These are phyloP conservation scores for Dryobota labecula DNA, from an alignment of 2,888 invertebrate species.

Conservation along the genomic window DNA sequence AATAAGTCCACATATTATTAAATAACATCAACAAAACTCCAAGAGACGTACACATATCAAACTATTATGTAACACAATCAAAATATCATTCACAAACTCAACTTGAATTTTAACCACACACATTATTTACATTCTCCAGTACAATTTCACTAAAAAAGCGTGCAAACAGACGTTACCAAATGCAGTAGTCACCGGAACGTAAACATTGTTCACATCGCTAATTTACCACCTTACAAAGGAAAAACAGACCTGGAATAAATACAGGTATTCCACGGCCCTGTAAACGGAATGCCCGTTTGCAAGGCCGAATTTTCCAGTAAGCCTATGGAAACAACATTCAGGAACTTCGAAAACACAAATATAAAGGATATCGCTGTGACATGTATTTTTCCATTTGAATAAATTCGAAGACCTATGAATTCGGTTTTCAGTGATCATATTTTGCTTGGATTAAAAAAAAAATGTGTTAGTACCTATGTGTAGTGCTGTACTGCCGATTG, in stretches of 20 bases:
- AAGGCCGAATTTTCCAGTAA: conserved; percentile 66
- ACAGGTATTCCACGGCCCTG: conserved; percentile 69
- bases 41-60: not conserved
- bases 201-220: conserved; percentile 72
- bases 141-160: conserved; percentile 59
- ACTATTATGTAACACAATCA: not conserved
- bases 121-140: conserved; percentile 38
- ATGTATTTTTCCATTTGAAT: conserved; percentile 24
- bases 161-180: conserved; percentile 46
- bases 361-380: conserved; percentile 20
- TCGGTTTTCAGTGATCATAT: conserved; percentile 1
- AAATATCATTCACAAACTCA: not conserved
- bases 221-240: conserved; percentile 72
- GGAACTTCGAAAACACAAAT: conserved; percentile 33
- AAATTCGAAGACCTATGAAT: conserved; percentile 14
- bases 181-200: conserved; percentile 57
- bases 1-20: not conserved
- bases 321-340: conserved; percentile 22
- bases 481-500: not conserved
- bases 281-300: no score
- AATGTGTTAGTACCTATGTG: not conserved
- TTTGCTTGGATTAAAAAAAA: conserved; percentile 12
- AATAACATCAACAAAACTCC: not conserved
- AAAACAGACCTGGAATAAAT: conserved; percentile 72
- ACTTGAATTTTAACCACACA: not conserved